These are phyloP conservation scores for Xyrauchen texanus DNA, from an alignment of 2,113 vertebrate genomes.

Conservation along the genomic window DNA sequence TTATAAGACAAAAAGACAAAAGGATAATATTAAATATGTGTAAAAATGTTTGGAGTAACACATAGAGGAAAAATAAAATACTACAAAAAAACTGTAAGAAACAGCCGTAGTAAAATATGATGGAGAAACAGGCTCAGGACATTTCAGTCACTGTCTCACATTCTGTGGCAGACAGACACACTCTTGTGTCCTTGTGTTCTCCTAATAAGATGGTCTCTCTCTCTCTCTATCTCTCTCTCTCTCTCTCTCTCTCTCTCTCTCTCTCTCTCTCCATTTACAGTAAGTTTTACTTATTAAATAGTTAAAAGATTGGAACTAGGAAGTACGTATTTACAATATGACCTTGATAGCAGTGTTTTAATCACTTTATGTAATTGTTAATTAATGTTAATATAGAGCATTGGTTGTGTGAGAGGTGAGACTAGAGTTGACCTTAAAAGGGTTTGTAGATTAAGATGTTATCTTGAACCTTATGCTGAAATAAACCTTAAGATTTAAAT, in stretches of 20 bases:
- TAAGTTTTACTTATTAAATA: neutral
- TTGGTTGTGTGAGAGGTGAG: neutral
- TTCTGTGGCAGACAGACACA: too few relatives aligned
- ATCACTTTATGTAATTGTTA: constrained; percentile 44
- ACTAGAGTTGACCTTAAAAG: neutral
- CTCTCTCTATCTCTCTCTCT: neutral
- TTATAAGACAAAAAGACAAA: too few relatives aligned
- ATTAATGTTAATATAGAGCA: constrained; percentile 33
- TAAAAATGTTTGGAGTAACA: too few relatives aligned
- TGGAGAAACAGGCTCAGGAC: too few relatives aligned
- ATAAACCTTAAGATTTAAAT: neutral
- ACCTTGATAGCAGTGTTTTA: constrained; percentile 41
- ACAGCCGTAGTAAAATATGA: too few relatives aligned
- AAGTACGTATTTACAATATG: neutral
- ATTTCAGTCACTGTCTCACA: too few relatives aligned
- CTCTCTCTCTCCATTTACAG: neutral
- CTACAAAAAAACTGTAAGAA: too few relatives aligned
- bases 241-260: constrained; percentile 8
- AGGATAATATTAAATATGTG: too few relatives aligned
- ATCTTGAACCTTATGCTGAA: neutral
- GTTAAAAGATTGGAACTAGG: too few relatives aligned
- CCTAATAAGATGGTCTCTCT: neutral
- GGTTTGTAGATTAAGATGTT: neutral
- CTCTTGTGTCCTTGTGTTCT: too few relatives aligned
- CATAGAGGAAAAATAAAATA: too few relatives aligned